A percentile compares a stretch with the other conserved stretches of the same genome.
These are phyloP conservation scores for Ianthella basta DNA, from an alignment of 37 sponge, comb jelly and placozoan genomes.

Conservation along the genomic window DNA sequence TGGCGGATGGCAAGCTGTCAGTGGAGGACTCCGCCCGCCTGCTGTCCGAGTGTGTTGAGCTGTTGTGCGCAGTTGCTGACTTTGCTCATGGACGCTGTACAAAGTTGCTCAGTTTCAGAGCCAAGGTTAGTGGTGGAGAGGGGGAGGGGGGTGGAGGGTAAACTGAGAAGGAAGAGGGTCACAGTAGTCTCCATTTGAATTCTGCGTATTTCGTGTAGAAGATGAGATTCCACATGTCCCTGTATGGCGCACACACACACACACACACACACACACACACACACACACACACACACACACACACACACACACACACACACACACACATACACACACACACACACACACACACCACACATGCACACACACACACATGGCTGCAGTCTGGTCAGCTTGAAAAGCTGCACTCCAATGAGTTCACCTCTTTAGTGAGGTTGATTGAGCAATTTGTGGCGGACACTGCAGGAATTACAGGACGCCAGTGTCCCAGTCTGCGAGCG, in stretches of 20 bases:
- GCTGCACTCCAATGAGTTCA: conserved; percentile 73
- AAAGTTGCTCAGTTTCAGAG: conserved; percentile 77
- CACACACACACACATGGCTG: background rate
- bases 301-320: background rate
- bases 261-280: background rate
- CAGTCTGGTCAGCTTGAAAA: conserved; percentile 82
- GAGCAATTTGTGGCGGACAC: conserved; percentile 75
- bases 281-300: background rate
- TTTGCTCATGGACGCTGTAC: conserved; percentile 85
- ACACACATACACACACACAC: background rate
- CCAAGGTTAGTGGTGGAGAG: conserved; percentile 78
- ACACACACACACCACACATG: background rate
- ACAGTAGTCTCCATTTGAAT: too few relatives aligned
- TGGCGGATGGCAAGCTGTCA: background rate
- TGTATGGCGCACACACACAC: background rate
- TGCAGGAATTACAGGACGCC: conserved; percentile 62
- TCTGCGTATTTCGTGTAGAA: too few relatives aligned
- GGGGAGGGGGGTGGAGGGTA: too few relatives aligned
- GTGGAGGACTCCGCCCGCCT: conserved; percentile 38
- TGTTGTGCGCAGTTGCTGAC: conserved; percentile 72
- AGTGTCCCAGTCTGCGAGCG: conserved; percentile 72
- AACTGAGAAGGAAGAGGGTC: background rate
- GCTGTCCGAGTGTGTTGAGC: conserved; percentile 56
- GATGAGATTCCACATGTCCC: too few relatives aligned
- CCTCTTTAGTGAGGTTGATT: conserved; percentile 57